phyloP scores from a whole-genome alignment of 2,888 invertebrate genomes.

The Galerucella pusilla region DNA sequence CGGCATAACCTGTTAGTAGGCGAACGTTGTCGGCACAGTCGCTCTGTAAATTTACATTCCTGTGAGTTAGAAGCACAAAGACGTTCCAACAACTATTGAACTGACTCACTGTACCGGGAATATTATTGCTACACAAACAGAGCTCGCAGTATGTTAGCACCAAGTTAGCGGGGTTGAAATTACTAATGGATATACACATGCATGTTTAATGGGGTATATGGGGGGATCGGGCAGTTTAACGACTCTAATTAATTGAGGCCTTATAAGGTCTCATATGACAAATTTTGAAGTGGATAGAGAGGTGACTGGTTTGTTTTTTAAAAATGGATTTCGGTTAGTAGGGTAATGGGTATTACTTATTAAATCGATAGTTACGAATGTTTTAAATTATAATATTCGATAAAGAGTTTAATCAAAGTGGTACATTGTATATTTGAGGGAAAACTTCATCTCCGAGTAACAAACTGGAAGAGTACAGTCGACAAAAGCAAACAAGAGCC shows the following conservation, averaged over 20 bases:
- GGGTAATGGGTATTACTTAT: not conserved
- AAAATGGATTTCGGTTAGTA: constrained; percentile 8
- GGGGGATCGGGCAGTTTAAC: constrained; percentile 56
- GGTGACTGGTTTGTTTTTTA: not conserved
- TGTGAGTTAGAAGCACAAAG: constrained; percentile 52
- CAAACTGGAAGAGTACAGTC: too few species aligned
- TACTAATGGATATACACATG: constrained; percentile 60
- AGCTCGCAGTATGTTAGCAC: constrained; percentile 60
- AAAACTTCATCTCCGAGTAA: too few species aligned
- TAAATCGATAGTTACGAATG: not conserved
- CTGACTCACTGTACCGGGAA: constrained; percentile 52
- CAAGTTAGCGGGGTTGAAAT: constrained; percentile 61
- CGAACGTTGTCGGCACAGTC: constrained; percentile 53
- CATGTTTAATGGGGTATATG: constrained; percentile 59
- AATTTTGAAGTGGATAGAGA: constrained; percentile 26
- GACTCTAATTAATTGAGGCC: constrained; percentile 54
- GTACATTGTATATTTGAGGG: too few species aligned
- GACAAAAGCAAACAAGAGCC: too few species aligned
- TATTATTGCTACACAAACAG: constrained; percentile 60
- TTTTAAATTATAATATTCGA: too few species aligned
- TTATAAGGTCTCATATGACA: constrained; percentile 31
- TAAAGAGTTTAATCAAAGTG: too few species aligned
- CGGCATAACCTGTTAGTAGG: constrained; percentile 59
- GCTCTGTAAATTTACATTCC: constrained; percentile 45
- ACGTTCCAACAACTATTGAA: constrained; percentile 35